Evolutionary conservation across 2,888 invertebrate species (phyloP).

Genomic region (Gandaritis pyraliata): DNA sequence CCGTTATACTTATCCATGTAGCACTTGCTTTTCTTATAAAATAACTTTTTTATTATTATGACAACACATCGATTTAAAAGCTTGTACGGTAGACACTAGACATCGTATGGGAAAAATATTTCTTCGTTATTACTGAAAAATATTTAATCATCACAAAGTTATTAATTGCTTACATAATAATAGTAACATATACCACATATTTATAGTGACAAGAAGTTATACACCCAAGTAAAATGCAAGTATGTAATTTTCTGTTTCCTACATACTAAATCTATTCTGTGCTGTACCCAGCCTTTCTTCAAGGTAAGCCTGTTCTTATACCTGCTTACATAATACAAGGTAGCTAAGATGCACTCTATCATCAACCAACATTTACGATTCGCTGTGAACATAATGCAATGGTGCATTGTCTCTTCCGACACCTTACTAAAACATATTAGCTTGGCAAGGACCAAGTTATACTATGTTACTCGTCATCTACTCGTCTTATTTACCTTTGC

Average conservation of each 20-base stretch:
- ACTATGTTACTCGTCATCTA: no score
- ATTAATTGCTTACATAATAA: no score
- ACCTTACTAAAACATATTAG: neutral
- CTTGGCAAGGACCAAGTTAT: neutral
- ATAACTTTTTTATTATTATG: no score
- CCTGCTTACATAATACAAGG: constrained; percentile 5
- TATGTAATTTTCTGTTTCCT: neutral
- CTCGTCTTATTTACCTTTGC: no score
- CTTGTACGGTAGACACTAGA: constrained; percentile 24
- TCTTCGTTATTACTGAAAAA: no score
- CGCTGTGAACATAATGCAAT: constrained; percentile 10
- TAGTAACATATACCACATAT: no score
- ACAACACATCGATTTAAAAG: constrained; percentile 32
- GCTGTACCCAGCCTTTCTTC: constrained; percentile 1
- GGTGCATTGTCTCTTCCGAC: neutral
- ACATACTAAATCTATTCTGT: no score
- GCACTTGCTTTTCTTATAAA: constrained; percentile 52
- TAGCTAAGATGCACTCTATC: constrained; percentile 11
- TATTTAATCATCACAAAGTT: no score
- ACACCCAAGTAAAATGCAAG: no score
- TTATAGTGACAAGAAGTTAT: no score
- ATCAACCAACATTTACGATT: constrained; percentile 26
- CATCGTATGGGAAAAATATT: no score
- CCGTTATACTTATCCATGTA: constrained; percentile 50
- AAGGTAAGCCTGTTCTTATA: constrained; percentile 12